A percentile compares a stretch with the other conserved stretches of the same genome.
phyloP scores from a whole-genome alignment of 2,888 invertebrate genomes.

The Nowickia ferox region DNA sequence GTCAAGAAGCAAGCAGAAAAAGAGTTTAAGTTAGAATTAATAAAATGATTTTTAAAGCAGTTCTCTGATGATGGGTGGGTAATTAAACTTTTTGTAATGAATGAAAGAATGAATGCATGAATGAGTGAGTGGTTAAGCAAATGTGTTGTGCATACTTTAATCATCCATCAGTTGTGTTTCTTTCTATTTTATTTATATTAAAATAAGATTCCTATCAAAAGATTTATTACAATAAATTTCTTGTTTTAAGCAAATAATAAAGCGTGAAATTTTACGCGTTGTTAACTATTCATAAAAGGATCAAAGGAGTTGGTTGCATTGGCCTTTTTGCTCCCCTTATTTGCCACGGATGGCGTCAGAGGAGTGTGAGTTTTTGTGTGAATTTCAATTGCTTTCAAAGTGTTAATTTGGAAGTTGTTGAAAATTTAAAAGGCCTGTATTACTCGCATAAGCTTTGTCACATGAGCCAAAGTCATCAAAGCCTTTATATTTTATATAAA shows the following conservation, averaged over 20 bases:
- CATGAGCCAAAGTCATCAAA: constrained; percentile 48
- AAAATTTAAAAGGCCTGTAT: constrained; percentile 46
- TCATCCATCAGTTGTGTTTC: constrained; percentile 36
- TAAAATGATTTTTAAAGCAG: constrained; percentile 15
- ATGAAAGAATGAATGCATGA: neutral
- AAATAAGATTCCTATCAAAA: constrained; percentile 48
- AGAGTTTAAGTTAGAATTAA: constrained; percentile 28
- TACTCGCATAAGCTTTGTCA: neutral
- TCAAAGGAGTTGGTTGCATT: constrained; percentile 66
- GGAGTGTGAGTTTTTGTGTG: constrained; percentile 21
- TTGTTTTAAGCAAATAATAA: constrained; percentile 55
- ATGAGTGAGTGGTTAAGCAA: constrained; percentile 16
- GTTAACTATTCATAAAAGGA: constrained; percentile 69
- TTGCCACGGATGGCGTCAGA: neutral
- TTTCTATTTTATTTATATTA: constrained; percentile 6
- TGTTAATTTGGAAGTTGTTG: constrained; percentile 71
- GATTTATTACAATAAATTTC: constrained; percentile 7
- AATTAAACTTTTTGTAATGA: constrained; percentile 13
- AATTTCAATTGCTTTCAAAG: constrained; percentile 63
- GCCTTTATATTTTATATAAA: constrained; percentile 12
- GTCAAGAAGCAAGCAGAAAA: constrained; percentile 24
- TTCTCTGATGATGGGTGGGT: constrained; percentile 1
- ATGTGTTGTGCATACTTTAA: neutral
- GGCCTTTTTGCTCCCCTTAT: constrained; percentile 46
- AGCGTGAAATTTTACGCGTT: constrained; percentile 71